Evolutionary conservation across 64 coral and sea anemone genomes (phyloP).

Genomic region (Cladopsammia gracilis): DNA sequence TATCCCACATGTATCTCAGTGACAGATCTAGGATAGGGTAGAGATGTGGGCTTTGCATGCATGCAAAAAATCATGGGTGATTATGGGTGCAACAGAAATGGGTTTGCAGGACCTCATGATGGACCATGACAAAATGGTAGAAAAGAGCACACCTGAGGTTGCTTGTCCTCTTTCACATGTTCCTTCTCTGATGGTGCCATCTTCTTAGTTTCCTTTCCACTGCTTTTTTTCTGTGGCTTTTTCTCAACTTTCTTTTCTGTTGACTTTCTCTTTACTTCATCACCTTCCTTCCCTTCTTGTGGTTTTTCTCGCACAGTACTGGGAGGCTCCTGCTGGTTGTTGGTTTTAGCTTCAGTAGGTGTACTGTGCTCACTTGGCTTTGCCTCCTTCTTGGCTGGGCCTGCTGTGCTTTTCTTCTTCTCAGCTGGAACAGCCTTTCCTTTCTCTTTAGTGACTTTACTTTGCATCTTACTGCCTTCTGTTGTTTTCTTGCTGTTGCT

Average conservation of each 20-base stretch:
- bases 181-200: neutral
- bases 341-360: neutral
- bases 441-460: constrained; percentile 30
- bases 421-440: neutral
- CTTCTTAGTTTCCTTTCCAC: constrained; percentile 33
- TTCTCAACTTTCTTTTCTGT: constrained; percentile 43
- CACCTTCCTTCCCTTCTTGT: neutral
- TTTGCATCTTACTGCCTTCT: constrained; percentile 22
- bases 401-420: constrained; percentile 6
- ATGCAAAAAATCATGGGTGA: too few species aligned
- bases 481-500: constrained; percentile 14
- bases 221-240: neutral
- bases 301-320: neutral
- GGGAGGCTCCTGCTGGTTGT: neutral
- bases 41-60: too few species aligned
- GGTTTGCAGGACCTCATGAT: neutral
- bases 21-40: too few species aligned
- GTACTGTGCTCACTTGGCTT: neutral
- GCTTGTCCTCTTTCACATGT: neutral
- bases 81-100: too few species aligned
- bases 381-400: constrained; percentile 9
- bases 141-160: neutral
- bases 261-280: constrained; percentile 29
- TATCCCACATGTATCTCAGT: too few species aligned
- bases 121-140: neutral